These are phyloP conservation scores for Endotricha flammealis DNA, from an alignment of 2,888 invertebrate species.

Conservation along the genomic window DNA sequence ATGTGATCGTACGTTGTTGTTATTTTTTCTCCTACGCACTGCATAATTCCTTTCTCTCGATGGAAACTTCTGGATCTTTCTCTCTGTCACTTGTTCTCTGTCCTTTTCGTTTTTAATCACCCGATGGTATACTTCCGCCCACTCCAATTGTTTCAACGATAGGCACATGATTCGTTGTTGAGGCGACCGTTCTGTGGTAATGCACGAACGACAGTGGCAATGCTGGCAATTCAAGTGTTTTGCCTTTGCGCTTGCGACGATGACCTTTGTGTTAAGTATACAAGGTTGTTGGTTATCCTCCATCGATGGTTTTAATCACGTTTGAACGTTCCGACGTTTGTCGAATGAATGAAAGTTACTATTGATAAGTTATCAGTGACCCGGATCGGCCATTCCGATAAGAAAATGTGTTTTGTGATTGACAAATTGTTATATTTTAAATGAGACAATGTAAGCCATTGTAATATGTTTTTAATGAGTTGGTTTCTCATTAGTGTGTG, in stretches of 20 bases:
- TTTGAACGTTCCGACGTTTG: slow-evolving; percentile 24
- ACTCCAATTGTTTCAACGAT: slow-evolving; percentile 62
- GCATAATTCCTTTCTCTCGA: slow-evolving; percentile 83
- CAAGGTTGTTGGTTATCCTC: slow-evolving; percentile 48
- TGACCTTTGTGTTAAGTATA: slow-evolving; percentile 28
- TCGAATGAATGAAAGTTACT: slow-evolving; percentile 34
- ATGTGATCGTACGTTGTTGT: slow-evolving; percentile 50
- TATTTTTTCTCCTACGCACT: slow-evolving; percentile 76
- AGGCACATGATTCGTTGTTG: slow-evolving; percentile 48
- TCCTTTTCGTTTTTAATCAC: slow-evolving; percentile 45
- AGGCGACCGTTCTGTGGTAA: slow-evolving; percentile 21
- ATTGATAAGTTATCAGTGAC: slow-evolving; percentile 45
- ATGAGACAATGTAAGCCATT: background rate
- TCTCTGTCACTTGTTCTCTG: slow-evolving; percentile 30
- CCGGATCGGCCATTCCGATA: slow-evolving; percentile 29
- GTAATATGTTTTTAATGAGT: slow-evolving; percentile 4
- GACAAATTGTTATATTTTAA: slow-evolving; percentile 10
- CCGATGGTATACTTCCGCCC: slow-evolving; percentile 58
- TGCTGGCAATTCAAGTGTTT: slow-evolving; percentile 30
- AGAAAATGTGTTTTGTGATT: slow-evolving; percentile 20
- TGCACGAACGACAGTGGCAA: slow-evolving; percentile 27
- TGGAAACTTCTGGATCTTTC: slow-evolving; percentile 80
- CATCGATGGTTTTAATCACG: slow-evolving; percentile 35
- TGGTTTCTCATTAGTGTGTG: background rate
- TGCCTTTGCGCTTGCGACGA: slow-evolving; percentile 41